Evolutionary conservation across 2,113 vertebrate genomes (phyloP).

Genomic region (Prochilodus magdalenae): DNA sequence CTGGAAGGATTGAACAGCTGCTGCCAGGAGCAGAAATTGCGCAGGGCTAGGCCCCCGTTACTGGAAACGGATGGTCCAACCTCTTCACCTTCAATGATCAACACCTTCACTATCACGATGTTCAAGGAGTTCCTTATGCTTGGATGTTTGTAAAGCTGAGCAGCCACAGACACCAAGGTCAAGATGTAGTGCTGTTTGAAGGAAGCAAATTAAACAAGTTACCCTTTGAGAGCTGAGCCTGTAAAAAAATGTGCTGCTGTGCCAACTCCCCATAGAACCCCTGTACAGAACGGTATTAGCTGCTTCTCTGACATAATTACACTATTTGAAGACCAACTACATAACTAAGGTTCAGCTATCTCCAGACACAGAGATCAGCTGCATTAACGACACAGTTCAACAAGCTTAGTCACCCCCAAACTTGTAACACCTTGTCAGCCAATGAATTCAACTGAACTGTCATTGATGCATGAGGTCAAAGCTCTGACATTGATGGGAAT

Average conservation of each 20-base stretch:
- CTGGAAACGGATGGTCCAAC: conserved; percentile 85
- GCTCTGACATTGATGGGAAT: not conserved
- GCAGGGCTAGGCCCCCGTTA: conserved; percentile 87
- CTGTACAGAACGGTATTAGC: not conserved
- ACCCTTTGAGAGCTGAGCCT: not conserved
- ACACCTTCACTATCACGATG: conserved; percentile 90
- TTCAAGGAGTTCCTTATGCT: conserved; percentile 91
- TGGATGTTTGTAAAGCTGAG: conserved; percentile 91
- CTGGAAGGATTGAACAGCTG: conserved; percentile 87
- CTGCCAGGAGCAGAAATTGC: conserved; percentile 96
- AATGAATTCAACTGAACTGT: not conserved
- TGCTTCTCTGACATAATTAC: not conserved
- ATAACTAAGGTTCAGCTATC: not conserved
- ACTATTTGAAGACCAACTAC: not conserved
- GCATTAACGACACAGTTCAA: too few species aligned
- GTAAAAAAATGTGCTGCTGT: not conserved
- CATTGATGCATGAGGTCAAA: not conserved
- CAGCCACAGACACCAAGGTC: conserved; percentile 88
- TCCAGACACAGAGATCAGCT: too few species aligned
- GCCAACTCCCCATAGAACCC: not conserved
- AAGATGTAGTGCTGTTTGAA: conserved; percentile 86
- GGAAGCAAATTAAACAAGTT: conserved; percentile 2
- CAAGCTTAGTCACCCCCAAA: not conserved
- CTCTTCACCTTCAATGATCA: conserved; percentile 84
- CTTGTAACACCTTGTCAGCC: not conserved